phyloP scores from a whole-genome alignment of 2,888 invertebrate species.

The Leptopilina syphax region DNA sequence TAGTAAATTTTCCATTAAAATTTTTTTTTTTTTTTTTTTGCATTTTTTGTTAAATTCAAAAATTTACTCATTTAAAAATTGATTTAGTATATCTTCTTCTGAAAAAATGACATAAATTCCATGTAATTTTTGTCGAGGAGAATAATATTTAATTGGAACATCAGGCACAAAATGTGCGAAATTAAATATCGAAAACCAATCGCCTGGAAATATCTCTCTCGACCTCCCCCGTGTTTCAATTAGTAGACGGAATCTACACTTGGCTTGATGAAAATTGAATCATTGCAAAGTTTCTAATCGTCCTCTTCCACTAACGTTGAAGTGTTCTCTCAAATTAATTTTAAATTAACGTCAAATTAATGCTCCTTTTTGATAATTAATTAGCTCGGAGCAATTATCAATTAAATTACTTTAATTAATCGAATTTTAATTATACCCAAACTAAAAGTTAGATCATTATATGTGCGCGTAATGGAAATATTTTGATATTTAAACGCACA shows the following conservation, averaged over 20 bases:
- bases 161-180: background rate
- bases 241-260: background rate
- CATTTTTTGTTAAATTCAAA: too few species aligned
- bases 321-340: background rate
- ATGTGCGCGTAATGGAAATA: too few species aligned
- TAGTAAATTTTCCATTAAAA: background rate
- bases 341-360: slow-evolving; percentile 4
- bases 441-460: too few species aligned
- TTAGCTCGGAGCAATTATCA: background rate
- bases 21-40: too few species aligned
- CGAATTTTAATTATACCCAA: too few species aligned
- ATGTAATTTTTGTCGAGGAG: background rate
- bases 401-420: background rate
- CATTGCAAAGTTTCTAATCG: slow-evolving; percentile 13
- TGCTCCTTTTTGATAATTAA: background rate
- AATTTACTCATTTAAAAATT: too few species aligned
- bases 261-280: slow-evolving; percentile 14
- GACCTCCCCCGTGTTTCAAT: background rate
- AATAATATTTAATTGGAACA: background rate
- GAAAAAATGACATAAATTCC: too few species aligned
- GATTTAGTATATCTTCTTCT: too few species aligned
- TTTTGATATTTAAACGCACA: too few species aligned
- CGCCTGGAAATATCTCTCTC: slow-evolving; percentile 1
- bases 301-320: background rate
- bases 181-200: slow-evolving; percentile 25